Evolutionary conservation across 2,888 invertebrate genomes (phyloP), one percentile per base, ranked within the genome.

Genomic region (Exephanes ischioxanthus): DNA sequence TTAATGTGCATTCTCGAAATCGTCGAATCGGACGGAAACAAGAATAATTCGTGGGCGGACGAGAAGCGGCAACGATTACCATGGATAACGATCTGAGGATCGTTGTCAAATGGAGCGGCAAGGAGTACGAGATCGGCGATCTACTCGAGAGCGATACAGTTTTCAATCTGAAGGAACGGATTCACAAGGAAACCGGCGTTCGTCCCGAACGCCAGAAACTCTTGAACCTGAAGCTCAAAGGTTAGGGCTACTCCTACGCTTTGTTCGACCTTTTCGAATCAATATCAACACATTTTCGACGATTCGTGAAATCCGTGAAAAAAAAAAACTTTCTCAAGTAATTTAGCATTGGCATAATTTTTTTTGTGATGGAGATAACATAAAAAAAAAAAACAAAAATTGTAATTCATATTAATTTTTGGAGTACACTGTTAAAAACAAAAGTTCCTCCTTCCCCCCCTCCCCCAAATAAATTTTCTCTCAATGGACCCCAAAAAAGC

Each of bases 201-300:
- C 96, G 97, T 81, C 98, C 98, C n/a, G 97, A 98, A 91, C 95
- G 99, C 86, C 99, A 99, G 94, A 99, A 99, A 94, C 94, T 99
- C 63, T 95, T 99, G 63, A 99, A 99, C 94, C 95, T 99, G 75
- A 99, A 98, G 95, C 96, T 96, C 92, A 98, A 98, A 96, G 98
- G 99, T 98, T 94, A 91, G 90, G 88, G 89, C 89, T 89, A 7
- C n/a, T 89, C 33, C 16, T 63, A 30, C 61, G 84, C 87, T 87
- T 45, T 33, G 33, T 16, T 72, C 6, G 45, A 37, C 75, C 68
- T 19, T 80, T 83, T 33, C 22, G 9, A 67, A 37, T 45, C 45
- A 14, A 53, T 82, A 68, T 30, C 16, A 61, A 16, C 48, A 16
- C 45, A 14, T 26, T 19, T 22, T 48, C 4, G 48, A 4, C 14